Conservation (phyloP, 1,140 invertebrate species). For the Anthonomus grandis region DNA sequence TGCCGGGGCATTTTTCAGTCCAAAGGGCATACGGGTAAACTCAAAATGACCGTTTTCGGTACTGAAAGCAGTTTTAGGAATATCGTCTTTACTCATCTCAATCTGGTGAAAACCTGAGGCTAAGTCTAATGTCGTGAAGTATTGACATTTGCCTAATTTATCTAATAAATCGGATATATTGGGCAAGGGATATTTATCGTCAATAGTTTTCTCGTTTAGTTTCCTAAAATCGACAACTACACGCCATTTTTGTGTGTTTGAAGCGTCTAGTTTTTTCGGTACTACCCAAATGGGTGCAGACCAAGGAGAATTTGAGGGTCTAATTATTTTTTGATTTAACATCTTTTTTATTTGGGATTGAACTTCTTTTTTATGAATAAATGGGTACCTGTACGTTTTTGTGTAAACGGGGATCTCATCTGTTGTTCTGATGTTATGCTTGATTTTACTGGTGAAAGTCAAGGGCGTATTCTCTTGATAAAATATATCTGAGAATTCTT, state of each 20-base stretch:
- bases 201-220: constrained; percentile 46
- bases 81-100: constrained; percentile 24
- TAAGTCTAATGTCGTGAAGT: too few species aligned
- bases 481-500: too few species aligned
- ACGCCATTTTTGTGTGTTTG: constrained; percentile 22
- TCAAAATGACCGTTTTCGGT: constrained; percentile 16
- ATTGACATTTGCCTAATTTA: too few species aligned
- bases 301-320: constrained; percentile 28
- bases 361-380: constrained; percentile 35
- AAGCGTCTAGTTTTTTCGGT: constrained; percentile 42
- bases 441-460: constrained; percentile 13
- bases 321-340: constrained; percentile 24
- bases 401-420: constrained; percentile 19
- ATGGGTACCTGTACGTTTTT: constrained; percentile 33
- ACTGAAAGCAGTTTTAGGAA: constrained; percentile 13
- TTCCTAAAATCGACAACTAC: constrained; percentile 45
- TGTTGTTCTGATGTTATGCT: constrained; percentile 17
- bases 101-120: constrained; percentile 51
- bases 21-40: constrained; percentile 16
- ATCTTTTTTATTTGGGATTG: constrained; percentile 32
- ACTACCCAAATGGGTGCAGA: constrained; percentile 37
- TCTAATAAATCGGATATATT: too few species aligned
- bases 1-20: constrained; percentile 14
- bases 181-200: too few species aligned
- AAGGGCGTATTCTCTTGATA: too few species aligned